Base-by-base conservation (phyloP, 2,797 vertebrate species). In the Takifugu ocellatus region DNA sequence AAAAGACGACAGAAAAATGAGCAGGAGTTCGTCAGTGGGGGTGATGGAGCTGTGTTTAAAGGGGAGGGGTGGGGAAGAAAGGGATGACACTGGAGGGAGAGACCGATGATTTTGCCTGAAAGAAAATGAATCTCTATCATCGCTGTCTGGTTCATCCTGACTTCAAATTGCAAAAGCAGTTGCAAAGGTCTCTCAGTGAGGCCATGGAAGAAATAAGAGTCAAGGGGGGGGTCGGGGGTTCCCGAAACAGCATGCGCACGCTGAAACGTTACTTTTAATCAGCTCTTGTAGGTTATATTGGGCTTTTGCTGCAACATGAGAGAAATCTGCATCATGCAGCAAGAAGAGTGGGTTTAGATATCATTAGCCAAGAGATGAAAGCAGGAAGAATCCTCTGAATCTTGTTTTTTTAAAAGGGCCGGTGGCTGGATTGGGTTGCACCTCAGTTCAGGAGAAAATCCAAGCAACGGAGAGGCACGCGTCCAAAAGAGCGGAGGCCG, bases 161-260 rank as follows among this genome's bases (percentile, higher is more conserved):
- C 86, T 84, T 88, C 80, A 87, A 82, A 85, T 79, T 57, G 53
- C 52, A 52, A n/a, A 21, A n/a, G 50, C 58, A 72, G 77, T 75
- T 63, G 65, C 61, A 68, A 70, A 78, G 65, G 68, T 63, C 73
- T 79, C 63, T 68, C 72, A 85, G 79, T 75, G 70, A 82, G 68
- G 64, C 63, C 75, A 83, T 72, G 71, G 65, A 70, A 68, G 62
- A 80, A 72, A 80, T 67, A 69, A 75, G 77, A 21, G 21, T 21
- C 21, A 21, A 21, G 1, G 21, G 21, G 21, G 21, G 21, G 75
- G 77, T 46, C 75, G 52, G 56, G 10, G 12, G 36, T 14, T 39
- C 36, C 36, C 1, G 33, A 8, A 33, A 33, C 33, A 33, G 33
- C 33, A 10, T 11, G 36, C 14, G 12, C 36, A 14, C 11, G 3